Evolutionary conservation across 2,797 vertebrate species (phyloP).

Genomic region (Phyllotis vaccarum): DNA sequence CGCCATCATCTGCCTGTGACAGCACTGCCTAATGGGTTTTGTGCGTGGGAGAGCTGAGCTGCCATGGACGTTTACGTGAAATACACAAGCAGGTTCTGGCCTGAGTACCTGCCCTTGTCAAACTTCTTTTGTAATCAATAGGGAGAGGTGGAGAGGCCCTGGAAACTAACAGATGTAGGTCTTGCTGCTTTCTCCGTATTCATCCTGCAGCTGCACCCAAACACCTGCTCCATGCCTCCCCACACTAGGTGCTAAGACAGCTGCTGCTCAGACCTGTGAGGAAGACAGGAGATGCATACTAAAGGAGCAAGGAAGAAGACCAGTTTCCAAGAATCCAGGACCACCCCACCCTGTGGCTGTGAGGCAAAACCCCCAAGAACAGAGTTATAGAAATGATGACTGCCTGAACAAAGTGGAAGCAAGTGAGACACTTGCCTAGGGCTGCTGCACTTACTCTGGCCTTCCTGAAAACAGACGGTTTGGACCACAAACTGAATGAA

Average conservation of each 20-base stretch:
- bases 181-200: neutral
- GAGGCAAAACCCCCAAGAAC: neutral
- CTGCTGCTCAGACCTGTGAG: neutral
- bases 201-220: neutral
- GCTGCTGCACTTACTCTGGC: neutral
- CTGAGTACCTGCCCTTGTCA: neutral
- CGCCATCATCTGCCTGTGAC: neutral
- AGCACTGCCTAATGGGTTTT: slow-evolving; percentile 16
- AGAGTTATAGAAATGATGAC: neutral
- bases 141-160: neutral
- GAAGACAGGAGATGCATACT: neutral
- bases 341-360: neutral
- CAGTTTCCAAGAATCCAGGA: neutral
- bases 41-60: neutral
- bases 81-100: neutral
- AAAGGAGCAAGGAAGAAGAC: neutral
- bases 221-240: neutral
- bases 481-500: neutral
- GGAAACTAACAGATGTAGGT: neutral
- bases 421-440: neutral
- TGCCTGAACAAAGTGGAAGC: neutral
- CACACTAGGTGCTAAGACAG: too few relatives aligned
- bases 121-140: neutral
- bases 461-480: neutral
- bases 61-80: neutral